Evolutionary conservation across 2,797 vertebrate genomes (phyloP).

Genomic region (Smutsia temminckii): DNA sequence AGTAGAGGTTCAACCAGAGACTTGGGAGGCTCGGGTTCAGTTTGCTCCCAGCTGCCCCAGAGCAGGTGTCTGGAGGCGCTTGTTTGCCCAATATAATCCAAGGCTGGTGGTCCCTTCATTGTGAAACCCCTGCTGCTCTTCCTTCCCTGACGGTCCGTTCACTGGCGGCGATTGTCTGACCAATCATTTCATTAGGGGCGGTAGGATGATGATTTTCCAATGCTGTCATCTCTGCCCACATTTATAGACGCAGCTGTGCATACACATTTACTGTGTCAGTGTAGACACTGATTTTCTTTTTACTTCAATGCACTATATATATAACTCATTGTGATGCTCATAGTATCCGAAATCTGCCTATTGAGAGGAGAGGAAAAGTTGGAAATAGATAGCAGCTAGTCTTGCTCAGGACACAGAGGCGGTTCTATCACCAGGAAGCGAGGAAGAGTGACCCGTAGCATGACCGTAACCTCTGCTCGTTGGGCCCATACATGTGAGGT

Average conservation of each 20-base stretch:
- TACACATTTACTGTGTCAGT: fast-evolving
- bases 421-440: not conserved
- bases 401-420: not conserved
- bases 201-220: not conserved
- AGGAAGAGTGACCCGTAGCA: too few relatives aligned
- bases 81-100: too few relatives aligned
- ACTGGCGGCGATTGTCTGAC: not conserved
- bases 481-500: too few relatives aligned
- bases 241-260: fast-evolving
- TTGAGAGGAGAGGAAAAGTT: not conserved
- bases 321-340: not conserved
- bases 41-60: not conserved
- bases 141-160: not conserved
- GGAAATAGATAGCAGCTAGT: not conserved
- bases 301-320: not conserved
- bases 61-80: not conserved
- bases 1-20: not conserved
- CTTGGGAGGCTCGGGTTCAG: not conserved
- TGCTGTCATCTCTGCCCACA: not conserved
- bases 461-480: fast-evolving
- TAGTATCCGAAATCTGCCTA: not conserved
- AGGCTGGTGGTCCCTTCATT: not conserved
- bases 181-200: too few relatives aligned
- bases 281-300: not conserved
- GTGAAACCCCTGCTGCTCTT: not conserved